Evolutionary conservation across 2,888 invertebrate genomes (phyloP).

Genomic region (Hydropsyche betteni): DNA sequence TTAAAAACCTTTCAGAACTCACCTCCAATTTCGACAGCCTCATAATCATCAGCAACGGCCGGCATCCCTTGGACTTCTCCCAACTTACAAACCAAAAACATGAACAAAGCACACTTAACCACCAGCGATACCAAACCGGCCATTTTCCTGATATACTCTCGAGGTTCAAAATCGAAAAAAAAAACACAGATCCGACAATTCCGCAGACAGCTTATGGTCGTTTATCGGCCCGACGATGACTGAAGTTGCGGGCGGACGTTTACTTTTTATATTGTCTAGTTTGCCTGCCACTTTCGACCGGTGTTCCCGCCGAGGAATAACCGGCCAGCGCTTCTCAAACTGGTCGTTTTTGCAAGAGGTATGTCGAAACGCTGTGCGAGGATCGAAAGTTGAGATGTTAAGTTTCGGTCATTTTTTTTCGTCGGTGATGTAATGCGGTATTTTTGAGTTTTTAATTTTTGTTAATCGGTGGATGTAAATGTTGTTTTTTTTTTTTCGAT

Average conservation of each 20-base stretch:
- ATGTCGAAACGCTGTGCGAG: no score
- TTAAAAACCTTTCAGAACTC: neutral
- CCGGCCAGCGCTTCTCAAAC: slow-evolving; percentile 25
- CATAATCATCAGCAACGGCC: slow-evolving; percentile 1
- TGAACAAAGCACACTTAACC: neutral
- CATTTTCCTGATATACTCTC: neutral
- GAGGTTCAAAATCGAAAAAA: no score
- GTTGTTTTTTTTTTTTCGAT: no score
- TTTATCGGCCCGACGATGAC: slow-evolving; percentile 29
- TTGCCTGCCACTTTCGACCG: slow-evolving; percentile 34
- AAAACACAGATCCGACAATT: no score
- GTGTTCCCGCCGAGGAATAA: neutral
- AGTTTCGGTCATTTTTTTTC: no score
- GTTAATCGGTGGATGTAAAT: no score
- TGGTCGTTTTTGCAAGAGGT: no score
- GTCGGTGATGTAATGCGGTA: no score
- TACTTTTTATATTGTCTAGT: slow-evolving; percentile 41
- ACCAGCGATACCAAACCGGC: neutral
- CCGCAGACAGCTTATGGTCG: neutral
- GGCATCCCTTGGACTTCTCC: neutral
- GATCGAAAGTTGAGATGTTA: no score
- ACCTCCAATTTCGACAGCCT: slow-evolving; percentile 17
- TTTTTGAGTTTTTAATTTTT: no score
- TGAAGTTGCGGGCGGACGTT: slow-evolving; percentile 24
- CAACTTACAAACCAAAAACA: neutral